Evolutionary conservation across 1,140 invertebrate species (phyloP), one percentile per base, ranked within the genome.

Genomic region (Dinothrombium tinctorium): DNA sequence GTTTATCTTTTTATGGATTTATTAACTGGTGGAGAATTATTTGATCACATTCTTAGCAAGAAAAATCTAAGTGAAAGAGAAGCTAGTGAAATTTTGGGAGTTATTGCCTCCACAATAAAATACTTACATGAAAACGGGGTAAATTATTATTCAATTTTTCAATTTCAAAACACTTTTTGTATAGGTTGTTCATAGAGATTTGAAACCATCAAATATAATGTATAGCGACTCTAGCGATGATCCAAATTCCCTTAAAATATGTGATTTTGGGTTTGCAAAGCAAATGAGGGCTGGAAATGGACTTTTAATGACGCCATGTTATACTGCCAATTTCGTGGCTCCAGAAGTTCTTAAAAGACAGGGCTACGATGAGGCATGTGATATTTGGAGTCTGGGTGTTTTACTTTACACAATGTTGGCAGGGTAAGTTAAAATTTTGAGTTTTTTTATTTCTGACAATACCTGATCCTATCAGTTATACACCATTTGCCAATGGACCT

Each of bases 251-350:
- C 65, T 99, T 23, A 66, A 75, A 44, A 71, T 83, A 40, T 86
- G 83, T 59, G 87, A 94, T 66, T 86, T 95, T 64, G 92, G 92
- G 33, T 89, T 98, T 58, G 89, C 92, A 4, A 98, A 96, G 60
- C 90, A 96, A 57, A 65, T 96, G 42, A 64, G 86, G 37, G 84
- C 86, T 31, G 84, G 90, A 54, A 94, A 92, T 61, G 89, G 89
- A 17, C 65, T 99, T 5, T 63, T 99, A 11, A 98, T 98, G 90
- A 99, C 92, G 1, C 92, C 92, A 2, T 98, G 90, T 59, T 98
- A 96, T 55, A 98, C 92, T 11, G 89, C 89, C 4, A 92, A 94
- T 59, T 99, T 90, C 63, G 92, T 95, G 1, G 92, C 92, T 4
- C 92, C 92, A 0, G 92, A 98, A 67, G 90, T 96, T 11, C 64